Percentiles rank a stretch among this genome's conserved stretches.
These are phyloP conservation scores for Mugil cephalus DNA, from an alignment of 2,113 vertebrate genomes.

Conservation along the genomic window DNA sequence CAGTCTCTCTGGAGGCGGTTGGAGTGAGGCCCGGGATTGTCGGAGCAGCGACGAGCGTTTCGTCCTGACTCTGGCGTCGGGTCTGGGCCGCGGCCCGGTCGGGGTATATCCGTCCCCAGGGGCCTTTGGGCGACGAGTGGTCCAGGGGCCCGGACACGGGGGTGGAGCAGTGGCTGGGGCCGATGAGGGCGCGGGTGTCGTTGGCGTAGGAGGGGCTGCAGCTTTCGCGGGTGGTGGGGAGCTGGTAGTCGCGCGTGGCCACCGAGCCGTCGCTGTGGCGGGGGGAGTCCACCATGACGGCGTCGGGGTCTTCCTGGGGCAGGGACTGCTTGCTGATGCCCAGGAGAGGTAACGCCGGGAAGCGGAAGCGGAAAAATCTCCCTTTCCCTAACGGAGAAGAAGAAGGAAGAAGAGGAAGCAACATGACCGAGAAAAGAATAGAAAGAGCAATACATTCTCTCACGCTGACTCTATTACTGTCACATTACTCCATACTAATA, in stretches of 20 bases:
- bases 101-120: constrained; percentile 89
- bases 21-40: constrained; percentile 89
- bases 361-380: constrained; percentile 92
- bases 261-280: constrained; percentile 87
- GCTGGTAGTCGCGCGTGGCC: constrained; percentile 92
- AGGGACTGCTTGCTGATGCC: constrained; percentile 95
- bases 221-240: constrained; percentile 91
- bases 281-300: constrained; percentile 92
- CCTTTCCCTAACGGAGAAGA: constrained; percentile 78
- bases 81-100: constrained; percentile 75
- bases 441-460: no score
- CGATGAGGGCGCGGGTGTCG: constrained; percentile 94
- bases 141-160: constrained; percentile 93
- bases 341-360: constrained; percentile 90
- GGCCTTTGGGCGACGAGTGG: constrained; percentile 94
- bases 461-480: neutral
- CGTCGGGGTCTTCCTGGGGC: constrained; percentile 96
- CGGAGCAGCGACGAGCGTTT: constrained; percentile 64
- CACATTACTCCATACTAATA: neutral
- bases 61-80: constrained; percentile 49
- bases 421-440: constrained; percentile 1
- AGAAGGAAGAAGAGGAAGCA: neutral
- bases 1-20: constrained; percentile 90
- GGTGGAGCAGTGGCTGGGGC: constrained; percentile 90
- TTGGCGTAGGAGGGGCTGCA: constrained; percentile 94